A percentile compares a stretch with the other conserved stretches of the same genome.
Evolutionary conservation across 2,888 invertebrate species (phyloP).

Genomic region (Tetragonisca angustula): DNA sequence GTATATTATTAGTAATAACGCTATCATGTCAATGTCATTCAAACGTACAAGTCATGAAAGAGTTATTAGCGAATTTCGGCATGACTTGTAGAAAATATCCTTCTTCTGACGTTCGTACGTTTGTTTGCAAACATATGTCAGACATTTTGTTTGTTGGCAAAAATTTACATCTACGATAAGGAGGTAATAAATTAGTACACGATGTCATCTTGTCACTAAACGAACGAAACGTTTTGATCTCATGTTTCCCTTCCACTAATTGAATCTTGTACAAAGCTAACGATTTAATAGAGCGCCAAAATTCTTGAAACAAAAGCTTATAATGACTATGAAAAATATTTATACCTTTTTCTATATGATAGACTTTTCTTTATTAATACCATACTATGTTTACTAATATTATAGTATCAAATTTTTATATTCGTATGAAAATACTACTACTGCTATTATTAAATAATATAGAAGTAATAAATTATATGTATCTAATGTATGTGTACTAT

Average conservation of each 20-base stretch:
- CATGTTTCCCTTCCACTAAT: not conserved
- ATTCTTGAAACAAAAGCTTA: not conserved
- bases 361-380: too few relatives aligned
- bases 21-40: not conserved
- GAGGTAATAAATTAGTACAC: slow-evolving; percentile 50
- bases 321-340: too few relatives aligned
- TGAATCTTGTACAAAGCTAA: not conserved
- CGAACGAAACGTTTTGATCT: slow-evolving; percentile 11
- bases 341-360: too few relatives aligned
- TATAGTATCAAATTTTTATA: too few relatives aligned
- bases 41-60: slow-evolving; percentile 13
- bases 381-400: too few relatives aligned
- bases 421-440: too few relatives aligned
- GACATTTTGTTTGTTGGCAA: slow-evolving; percentile 43
- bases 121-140: slow-evolving; percentile 56
- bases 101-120: slow-evolving; percentile 29
- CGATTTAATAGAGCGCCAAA: not conserved
- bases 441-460: too few relatives aligned
- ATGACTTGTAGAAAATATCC: slow-evolving; percentile 61
- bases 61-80: slow-evolving; percentile 27
- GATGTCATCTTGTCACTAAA: slow-evolving; percentile 31
- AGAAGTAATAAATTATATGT: too few relatives aligned
- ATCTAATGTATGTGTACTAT: too few relatives aligned
- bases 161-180: slow-evolving; percentile 69
- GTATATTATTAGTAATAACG: not conserved